Evolutionary conservation across 1,140 invertebrate genomes (phyloP).

Genomic region (Drosophila lacertosa): DNA sequence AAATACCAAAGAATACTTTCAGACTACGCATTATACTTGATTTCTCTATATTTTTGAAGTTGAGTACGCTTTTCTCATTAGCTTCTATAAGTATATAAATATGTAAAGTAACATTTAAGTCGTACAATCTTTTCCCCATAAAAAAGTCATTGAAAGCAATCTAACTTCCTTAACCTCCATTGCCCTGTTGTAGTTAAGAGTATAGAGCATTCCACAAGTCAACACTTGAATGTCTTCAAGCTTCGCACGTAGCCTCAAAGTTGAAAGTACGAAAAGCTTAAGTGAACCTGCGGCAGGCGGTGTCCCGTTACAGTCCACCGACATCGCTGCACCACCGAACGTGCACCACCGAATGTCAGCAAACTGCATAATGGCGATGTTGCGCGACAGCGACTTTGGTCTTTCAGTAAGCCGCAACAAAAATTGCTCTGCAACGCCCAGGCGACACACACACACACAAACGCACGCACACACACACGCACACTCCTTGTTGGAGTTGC

Average conservation of each 20-base stretch:
- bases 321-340: slow-evolving; percentile 37
- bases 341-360: slow-evolving; percentile 60
- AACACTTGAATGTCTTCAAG: slow-evolving; percentile 20
- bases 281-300: slow-evolving; percentile 31
- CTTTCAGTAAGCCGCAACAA: slow-evolving; percentile 64
- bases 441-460: slow-evolving; percentile 31
- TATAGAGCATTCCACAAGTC: slow-evolving; percentile 7
- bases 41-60: too few relatives aligned
- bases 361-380: slow-evolving; percentile 68
- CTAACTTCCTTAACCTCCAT: too few relatives aligned
- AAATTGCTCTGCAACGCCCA: slow-evolving; percentile 77
- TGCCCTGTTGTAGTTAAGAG: neutral
- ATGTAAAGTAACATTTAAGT: too few relatives aligned
- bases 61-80: too few relatives aligned
- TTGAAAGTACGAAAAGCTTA: slow-evolving; percentile 33
- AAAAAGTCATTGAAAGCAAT: too few relatives aligned
- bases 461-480: slow-evolving; percentile 13
- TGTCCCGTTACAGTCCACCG: slow-evolving; percentile 56
- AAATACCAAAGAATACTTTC: slow-evolving; percentile 2
- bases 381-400: slow-evolving; percentile 37
- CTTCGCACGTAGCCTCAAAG: slow-evolving; percentile 48
- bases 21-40: too few relatives aligned
- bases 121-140: too few relatives aligned
- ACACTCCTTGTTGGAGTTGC: slow-evolving; percentile 31
- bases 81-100: too few relatives aligned